phyloP scores from a whole-genome alignment of 1,140 invertebrate genomes.

The Aphis gossypii region DNA sequence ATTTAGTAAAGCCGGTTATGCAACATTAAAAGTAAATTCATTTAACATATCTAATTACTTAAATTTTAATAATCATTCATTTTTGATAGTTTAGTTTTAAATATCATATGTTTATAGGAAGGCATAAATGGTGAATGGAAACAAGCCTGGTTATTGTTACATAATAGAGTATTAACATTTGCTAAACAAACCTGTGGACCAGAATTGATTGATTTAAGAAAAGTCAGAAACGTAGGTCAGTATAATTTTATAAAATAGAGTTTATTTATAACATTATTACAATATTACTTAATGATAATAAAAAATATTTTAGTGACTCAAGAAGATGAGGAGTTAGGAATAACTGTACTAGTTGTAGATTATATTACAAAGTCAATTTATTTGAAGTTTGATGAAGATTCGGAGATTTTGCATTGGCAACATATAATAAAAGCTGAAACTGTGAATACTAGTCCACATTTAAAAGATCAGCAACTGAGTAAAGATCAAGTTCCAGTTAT shows the following conservation, averaged over 20 bases:
- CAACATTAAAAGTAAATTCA: conserved; percentile 71
- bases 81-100: conserved; percentile 14
- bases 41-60: background rate
- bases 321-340: conserved; percentile 67
- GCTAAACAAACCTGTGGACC: conserved; percentile 67
- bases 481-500: conserved; percentile 86
- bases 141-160: conserved; percentile 79
- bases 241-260: conserved; percentile 56
- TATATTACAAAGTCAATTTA: conserved; percentile 72
- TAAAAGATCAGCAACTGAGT: conserved; percentile 86
- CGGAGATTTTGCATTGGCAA: conserved; percentile 70
- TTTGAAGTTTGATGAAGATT: conserved; percentile 72
- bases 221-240: conserved; percentile 80
- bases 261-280: background rate
- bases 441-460: conserved; percentile 75
- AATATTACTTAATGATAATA: background rate
- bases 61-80: background rate
- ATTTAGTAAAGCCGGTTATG: conserved; percentile 73
- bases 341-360: conserved; percentile 73
- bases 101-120: conserved; percentile 65
- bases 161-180: conserved; percentile 75
- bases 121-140: conserved; percentile 75
- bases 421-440: conserved; percentile 77
- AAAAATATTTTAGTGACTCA: conserved; percentile 65
- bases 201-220: conserved; percentile 77